These are phyloP conservation scores for Arenaria interpres DNA, from an alignment of 2,113 vertebrate species.

Conservation along the genomic window DNA sequence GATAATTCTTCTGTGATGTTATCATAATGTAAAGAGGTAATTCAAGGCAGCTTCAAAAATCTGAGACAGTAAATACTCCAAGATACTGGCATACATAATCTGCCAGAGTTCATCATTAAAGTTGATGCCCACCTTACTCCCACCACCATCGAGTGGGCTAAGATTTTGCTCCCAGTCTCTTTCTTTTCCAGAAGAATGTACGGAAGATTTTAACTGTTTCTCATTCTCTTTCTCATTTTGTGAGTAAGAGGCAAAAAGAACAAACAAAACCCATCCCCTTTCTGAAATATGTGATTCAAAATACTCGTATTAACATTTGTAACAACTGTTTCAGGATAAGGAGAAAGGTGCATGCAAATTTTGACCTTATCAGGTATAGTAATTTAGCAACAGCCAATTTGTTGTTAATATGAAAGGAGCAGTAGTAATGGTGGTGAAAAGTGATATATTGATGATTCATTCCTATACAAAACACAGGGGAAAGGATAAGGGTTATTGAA, in stretches of 20 bases:
- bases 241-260: background rate
- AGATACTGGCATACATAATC: background rate
- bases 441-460: background rate
- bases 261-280: accelerated
- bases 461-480: background rate
- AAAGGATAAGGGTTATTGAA: background rate
- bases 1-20: background rate
- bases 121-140: background rate
- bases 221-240: background rate
- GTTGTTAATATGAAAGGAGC: background rate
- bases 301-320: background rate
- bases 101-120: background rate
- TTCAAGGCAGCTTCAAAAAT: background rate
- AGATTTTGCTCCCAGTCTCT: background rate
- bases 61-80: background rate
- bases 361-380: background rate
- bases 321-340: background rate
- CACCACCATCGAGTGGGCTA: background rate
- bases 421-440: background rate
- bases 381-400: background rate
- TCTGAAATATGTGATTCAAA: background rate
- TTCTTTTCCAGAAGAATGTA: background rate
- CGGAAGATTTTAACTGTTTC: background rate
- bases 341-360: background rate
- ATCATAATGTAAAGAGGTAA: background rate